Conservation (phyloP, 2,888 invertebrate genomes). For the Belgica antarctica region DNA sequence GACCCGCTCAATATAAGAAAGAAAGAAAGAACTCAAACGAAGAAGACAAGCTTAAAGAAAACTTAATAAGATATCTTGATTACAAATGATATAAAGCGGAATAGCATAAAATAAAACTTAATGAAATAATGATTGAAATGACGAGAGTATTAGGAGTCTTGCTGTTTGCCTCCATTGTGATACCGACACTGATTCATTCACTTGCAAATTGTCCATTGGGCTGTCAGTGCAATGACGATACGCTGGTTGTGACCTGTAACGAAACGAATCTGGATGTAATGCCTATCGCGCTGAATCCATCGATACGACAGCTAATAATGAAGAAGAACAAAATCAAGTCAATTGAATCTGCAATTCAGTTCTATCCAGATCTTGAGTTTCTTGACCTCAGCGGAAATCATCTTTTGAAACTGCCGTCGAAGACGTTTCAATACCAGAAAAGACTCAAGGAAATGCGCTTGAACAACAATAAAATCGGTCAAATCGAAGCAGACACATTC, state of each 20-base stretch:
- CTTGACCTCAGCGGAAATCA: constrained; percentile 82
- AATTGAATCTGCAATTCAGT: constrained; percentile 84
- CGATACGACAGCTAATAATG: constrained; percentile 79
- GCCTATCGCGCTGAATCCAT: constrained; percentile 87
- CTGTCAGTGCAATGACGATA: constrained; percentile 87
- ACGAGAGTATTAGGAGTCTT: constrained; percentile 5
- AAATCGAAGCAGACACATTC: constrained; percentile 75
- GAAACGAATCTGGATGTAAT: constrained; percentile 83
- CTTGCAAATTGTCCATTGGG: constrained; percentile 80
- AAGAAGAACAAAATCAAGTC: constrained; percentile 84
- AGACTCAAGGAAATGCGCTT: constrained; percentile 79
- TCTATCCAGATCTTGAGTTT: constrained; percentile 81
- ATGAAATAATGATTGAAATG: constrained; percentile 35
- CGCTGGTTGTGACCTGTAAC: constrained; percentile 80
- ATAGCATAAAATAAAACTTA: constrained; percentile 8
- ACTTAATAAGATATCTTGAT: constrained; percentile 29
- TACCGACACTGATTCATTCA: constrained; percentile 55
- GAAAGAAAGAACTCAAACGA: constrained; percentile 17
- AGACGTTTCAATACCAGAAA: constrained; percentile 76
- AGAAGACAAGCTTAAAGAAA: constrained; percentile 13
- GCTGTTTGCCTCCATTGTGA: constrained; percentile 24
- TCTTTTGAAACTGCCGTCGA: constrained; percentile 74
- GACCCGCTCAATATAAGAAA: background rate
- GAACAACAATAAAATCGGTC: constrained; percentile 80
- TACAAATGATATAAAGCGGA: constrained; percentile 35